Percentiles rank a stretch among this genome's conserved stretches.
These are phyloP conservation scores for Pandion haliaetus DNA, from an alignment of 2,113 vertebrate genomes.

Conservation along the genomic window DNA sequence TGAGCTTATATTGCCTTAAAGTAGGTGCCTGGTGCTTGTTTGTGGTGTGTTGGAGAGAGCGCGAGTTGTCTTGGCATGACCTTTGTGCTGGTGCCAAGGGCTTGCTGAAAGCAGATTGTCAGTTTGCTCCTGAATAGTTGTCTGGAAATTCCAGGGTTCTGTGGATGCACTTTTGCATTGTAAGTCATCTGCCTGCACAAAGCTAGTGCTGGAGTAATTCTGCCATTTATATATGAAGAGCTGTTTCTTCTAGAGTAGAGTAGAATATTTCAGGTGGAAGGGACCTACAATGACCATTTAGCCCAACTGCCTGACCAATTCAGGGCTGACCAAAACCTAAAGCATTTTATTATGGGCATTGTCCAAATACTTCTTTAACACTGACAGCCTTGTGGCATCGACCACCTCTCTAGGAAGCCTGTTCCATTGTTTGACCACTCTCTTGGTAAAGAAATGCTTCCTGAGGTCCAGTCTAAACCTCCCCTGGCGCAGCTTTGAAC, in stretches of 20 bases:
- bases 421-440: neutral
- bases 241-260: neutral
- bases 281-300: neutral
- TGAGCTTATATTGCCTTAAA: conserved; percentile 21
- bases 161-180: neutral
- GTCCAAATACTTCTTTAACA: neutral
- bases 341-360: neutral
- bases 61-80: conserved; percentile 29
- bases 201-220: neutral
- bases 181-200: neutral
- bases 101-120: conserved; percentile 35
- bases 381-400: neutral
- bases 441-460: neutral
- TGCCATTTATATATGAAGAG: neutral
- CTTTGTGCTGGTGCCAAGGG: conserved; percentile 29
- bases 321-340: neutral
- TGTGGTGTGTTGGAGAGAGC: conserved; percentile 6
- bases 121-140: neutral
- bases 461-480: neutral
- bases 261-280: neutral
- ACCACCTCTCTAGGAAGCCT: neutral
- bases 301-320: neutral
- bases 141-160: conserved; percentile 6
- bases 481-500: neutral
- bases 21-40: conserved; percentile 20